phyloP scores from a whole-genome alignment of 53 echinoderm and acorn worm species.

The Henricia sp. region DNA sequence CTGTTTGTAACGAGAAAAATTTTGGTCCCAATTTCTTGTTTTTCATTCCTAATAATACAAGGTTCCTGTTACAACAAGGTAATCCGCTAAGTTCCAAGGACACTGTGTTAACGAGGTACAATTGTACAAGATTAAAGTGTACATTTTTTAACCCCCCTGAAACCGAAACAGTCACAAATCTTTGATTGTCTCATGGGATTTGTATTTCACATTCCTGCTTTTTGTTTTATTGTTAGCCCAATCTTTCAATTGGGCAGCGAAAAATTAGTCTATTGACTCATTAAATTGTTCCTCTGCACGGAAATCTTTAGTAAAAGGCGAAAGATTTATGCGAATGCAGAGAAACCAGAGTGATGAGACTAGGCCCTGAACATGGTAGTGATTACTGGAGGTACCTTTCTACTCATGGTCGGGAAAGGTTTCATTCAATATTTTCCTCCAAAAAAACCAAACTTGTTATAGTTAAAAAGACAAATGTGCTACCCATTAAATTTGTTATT shows the following conservation, averaged over 20 bases:
- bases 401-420: background rate
- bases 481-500: background rate
- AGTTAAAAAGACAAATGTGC: background rate
- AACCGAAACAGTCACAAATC: no score
- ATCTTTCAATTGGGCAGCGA: slow-evolving; percentile 72
- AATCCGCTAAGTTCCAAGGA: no score
- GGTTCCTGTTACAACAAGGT: no score
- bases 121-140: no score
- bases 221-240: slow-evolving; percentile 66
- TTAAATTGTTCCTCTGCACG: slow-evolving; percentile 92
- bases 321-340: slow-evolving; percentile 95
- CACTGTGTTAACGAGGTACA: no score
- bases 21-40: no score
- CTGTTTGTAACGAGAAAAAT: no score
- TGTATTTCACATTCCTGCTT: background rate
- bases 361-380: background rate
- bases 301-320: slow-evolving; percentile 96
- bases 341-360: slow-evolving; percentile 72
- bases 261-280: slow-evolving; percentile 85
- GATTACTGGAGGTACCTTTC: background rate
- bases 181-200: no score
- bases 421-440: background rate
- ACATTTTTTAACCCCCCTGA: no score
- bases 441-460: background rate
- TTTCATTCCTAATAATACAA: no score